These are phyloP conservation scores for Dromas ardeola DNA, from an alignment of 2,113 vertebrate genomes.

Conservation along the genomic window DNA sequence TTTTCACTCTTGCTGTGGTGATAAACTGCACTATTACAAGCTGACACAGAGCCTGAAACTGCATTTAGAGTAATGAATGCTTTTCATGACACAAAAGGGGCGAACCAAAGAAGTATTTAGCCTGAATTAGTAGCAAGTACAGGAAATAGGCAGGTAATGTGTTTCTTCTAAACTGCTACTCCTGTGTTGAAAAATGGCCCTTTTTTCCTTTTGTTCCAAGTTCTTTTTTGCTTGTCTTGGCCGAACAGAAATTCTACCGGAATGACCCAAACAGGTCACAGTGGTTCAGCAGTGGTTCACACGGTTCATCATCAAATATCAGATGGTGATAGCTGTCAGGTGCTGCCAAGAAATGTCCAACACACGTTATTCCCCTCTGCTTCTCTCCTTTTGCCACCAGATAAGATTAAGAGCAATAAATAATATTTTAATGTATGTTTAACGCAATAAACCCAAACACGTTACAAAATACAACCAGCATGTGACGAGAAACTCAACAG, in stretches of 20 bases:
- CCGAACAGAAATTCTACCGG: background rate
- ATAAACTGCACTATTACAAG: conserved; percentile 54
- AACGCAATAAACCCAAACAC: background rate
- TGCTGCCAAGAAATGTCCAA: background rate
- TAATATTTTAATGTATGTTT: background rate
- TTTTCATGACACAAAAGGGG: background rate
- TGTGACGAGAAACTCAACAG: background rate
- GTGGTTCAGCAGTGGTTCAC: background rate
- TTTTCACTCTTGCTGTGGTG: conserved; percentile 26
- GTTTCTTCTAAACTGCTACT: background rate
- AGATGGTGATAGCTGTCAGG: background rate
- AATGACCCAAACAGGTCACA: background rate
- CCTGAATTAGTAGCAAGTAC: background rate
- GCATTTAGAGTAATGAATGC: conserved; percentile 53
- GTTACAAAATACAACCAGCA: background rate
- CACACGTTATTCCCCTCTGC: background rate
- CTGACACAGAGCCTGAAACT: conserved; percentile 43
- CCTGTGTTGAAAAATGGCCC: background rate
- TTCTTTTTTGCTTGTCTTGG: background rate
- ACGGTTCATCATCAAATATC: background rate
- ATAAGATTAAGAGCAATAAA: background rate
- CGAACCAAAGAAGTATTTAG: background rate
- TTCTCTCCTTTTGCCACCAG: background rate
- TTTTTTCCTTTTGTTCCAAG: background rate
- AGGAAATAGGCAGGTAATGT: conserved; percentile 8